Percentiles rank a stretch among this genome's conserved stretches.
Conservation (phyloP, 2,113 vertebrate species). For the Malurus cyaneus region DNA sequence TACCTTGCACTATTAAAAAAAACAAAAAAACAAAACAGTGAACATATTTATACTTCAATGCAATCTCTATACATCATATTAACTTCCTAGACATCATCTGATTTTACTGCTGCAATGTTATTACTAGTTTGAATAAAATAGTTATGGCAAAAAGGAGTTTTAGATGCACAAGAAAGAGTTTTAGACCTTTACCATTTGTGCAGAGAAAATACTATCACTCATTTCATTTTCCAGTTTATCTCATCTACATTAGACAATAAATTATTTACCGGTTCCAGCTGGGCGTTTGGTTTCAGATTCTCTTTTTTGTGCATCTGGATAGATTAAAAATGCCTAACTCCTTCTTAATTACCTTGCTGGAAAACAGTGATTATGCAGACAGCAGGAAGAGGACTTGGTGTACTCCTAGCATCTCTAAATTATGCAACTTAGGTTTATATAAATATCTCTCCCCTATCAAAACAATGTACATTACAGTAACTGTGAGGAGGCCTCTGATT, state of each 20-base stretch:
- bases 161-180: neutral
- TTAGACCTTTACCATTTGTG: neutral
- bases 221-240: neutral
- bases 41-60: neutral
- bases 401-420: conserved; percentile 1
- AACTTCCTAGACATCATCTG: neutral
- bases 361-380: conserved; percentile 33
- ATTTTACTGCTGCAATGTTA: neutral
- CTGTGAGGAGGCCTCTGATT: neutral
- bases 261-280: too few relatives aligned
- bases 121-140: neutral
- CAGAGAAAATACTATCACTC: neutral
- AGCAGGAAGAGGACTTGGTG: neutral
- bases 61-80: neutral
- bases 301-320: neutral
- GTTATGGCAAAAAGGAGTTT: neutral
- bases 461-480: neutral
- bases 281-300: neutral
- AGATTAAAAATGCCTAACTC: conserved; percentile 16
- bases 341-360: conserved; percentile 43
- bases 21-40: neutral
- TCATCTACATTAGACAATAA: too few relatives aligned
- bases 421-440: neutral
- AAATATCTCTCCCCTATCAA: neutral
- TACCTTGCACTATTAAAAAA: neutral